Evolutionary conservation across 2,113 vertebrate genomes (phyloP).

Genomic region (Phycodurus eques): DNA sequence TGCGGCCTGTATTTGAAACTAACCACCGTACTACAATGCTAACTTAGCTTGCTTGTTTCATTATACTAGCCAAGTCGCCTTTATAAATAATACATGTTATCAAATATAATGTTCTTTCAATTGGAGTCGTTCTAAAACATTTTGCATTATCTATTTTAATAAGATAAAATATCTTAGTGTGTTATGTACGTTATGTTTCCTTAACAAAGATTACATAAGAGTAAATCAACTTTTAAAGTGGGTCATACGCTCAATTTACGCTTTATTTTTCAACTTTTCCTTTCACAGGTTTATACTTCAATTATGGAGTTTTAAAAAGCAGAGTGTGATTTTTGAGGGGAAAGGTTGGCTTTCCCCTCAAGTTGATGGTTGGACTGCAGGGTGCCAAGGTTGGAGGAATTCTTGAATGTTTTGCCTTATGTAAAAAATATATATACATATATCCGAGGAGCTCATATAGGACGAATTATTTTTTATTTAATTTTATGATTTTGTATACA

Average conservation of each 20-base stretch:
- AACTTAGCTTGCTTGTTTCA: constrained; percentile 28
- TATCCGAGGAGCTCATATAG: constrained; percentile 51
- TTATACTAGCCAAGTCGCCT: constrained; percentile 12
- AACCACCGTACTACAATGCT: not conserved
- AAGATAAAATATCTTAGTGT: not conserved
- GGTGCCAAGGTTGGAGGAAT: constrained; percentile 56
- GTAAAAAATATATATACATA: constrained; percentile 34
- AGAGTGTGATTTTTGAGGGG: constrained; percentile 67
- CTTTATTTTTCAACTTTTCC: constrained; percentile 17
- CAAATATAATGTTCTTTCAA: not conserved
- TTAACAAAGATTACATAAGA: not conserved
- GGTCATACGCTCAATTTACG: no score
- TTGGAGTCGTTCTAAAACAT: not conserved
- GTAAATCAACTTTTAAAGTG: not conserved
- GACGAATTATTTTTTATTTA: constrained; percentile 67
- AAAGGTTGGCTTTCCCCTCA: constrained; percentile 84
- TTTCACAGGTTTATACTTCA: constrained; percentile 82
- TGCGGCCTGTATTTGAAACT: not conserved
- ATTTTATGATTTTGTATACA: constrained; percentile 71
- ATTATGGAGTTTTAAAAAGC: constrained; percentile 95
- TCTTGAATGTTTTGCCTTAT: constrained; percentile 70
- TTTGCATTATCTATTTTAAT: not conserved
- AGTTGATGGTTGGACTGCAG: constrained; percentile 71
- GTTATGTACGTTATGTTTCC: not conserved
- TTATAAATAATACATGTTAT: not conserved